Evolutionary conservation across 2,888 invertebrate genomes (phyloP), one percentile per base, ranked within the genome.

Genomic region (Thecocarcelia acutangulata): DNA sequence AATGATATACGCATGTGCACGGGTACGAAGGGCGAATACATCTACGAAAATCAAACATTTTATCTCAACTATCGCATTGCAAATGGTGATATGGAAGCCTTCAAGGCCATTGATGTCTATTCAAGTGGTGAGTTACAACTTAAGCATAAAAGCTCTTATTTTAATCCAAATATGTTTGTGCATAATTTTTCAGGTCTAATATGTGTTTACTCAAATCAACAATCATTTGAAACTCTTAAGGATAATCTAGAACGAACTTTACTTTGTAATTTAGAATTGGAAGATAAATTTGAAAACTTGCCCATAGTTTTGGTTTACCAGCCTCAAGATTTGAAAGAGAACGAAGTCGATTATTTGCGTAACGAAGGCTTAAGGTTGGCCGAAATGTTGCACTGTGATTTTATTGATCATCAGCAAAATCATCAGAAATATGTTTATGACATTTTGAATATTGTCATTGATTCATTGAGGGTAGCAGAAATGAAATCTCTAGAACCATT

Each of bases 251-350:
- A 98, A 90, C 96, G 97, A 90, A 97, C 97, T 3, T 92, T 98
- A 28, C 92, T 97, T 11, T 95, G 96, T 17, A 97, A 97, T 92
- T 92, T 97, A 76, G 97, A 97, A 87, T 95, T 96, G 86, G 97
- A 97, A 87, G 97, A 97, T 88, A 95, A 97, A 87, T 96, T 97
- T 90, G 96, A 97, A 91, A 90, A 95, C 83, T 91, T 97, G 84
- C 98, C 98, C 1, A 94, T 97, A 87, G 97, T 97, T 58, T 93
- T 98, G 86, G 94, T 98, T 91, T 97, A 97, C 90, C 95, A 97
- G 28, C 96, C 91, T 69, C 91, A 96, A 89, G 97, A 97, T 90
- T 93, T 95, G 13, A 94, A 96, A 89, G 97, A 97, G 89, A 95
- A 96, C 86, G 97, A 97, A 89, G 92, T 96, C n/a, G 93, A 95